Evolutionary conservation across 2,113 vertebrate species (phyloP).

Genomic region (Hoplias malabaricus): DNA sequence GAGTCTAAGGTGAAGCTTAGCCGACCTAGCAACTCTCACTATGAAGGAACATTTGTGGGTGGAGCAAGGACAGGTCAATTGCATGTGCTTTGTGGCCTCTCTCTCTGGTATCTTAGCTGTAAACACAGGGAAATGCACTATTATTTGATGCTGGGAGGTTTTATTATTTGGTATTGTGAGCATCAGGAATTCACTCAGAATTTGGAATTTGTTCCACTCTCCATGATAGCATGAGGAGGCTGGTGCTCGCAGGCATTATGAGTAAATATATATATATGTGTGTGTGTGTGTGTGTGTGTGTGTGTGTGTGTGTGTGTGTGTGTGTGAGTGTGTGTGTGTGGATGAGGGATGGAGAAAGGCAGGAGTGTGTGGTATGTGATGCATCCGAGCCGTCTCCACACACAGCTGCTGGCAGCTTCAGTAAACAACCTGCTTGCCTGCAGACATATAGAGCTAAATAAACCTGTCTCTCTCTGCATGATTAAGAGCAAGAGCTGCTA

Average conservation of each 20-base stretch:
- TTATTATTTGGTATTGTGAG: background rate
- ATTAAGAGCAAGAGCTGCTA: background rate
- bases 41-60: background rate
- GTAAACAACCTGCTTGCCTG: constrained; percentile 5
- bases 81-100: background rate
- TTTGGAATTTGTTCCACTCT: background rate
- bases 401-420: background rate
- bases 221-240: background rate
- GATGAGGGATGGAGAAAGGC: background rate
- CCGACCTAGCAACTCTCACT: background rate
- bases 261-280: no score
- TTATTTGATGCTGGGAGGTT: background rate
- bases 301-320: background rate
- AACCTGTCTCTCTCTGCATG: constrained; percentile 7
- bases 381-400: background rate
- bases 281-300: background rate
- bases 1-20: background rate
- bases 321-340: background rate
- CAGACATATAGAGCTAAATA: background rate
- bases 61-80: background rate
- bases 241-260: background rate
- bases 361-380: background rate
- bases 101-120: background rate
- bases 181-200: background rate
- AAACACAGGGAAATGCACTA: background rate